Percentiles rank a stretch among this genome's conserved stretches.
Evolutionary conservation across 2,888 invertebrate genomes (phyloP).

Genomic region (Amiota communis): DNA sequence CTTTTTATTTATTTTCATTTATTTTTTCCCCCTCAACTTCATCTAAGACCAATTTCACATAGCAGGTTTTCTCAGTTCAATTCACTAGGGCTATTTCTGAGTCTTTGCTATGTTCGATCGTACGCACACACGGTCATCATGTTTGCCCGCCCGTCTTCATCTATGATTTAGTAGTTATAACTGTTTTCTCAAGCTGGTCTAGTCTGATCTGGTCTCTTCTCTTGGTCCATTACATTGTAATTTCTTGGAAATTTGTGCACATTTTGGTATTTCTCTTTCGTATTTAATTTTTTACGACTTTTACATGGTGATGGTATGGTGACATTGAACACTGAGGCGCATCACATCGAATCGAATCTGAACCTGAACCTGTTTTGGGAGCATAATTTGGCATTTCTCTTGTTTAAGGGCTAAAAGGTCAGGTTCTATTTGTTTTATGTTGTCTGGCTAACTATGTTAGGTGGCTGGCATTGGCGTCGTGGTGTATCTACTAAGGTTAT

Average conservation of each 20-base stretch:
- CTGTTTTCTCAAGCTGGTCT: constrained; percentile 57
- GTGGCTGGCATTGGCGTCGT: constrained; percentile 52
- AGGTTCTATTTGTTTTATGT: constrained; percentile 21
- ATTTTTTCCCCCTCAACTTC: not conserved
- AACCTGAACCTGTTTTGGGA: constrained; percentile 64
- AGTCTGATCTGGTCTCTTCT: constrained; percentile 35
- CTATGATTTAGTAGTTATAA: constrained; percentile 72
- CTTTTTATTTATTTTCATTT: constrained; percentile 35
- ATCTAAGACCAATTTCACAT: not conserved
- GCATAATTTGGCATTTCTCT: constrained; percentile 59
- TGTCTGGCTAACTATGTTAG: constrained; percentile 61
- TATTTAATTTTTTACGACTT: constrained; percentile 37
- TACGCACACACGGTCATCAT: constrained; percentile 36
- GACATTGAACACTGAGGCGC: constrained; percentile 32
- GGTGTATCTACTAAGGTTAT: constrained; percentile 54
- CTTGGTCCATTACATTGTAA: constrained; percentile 57
- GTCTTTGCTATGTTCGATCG: constrained; percentile 49
- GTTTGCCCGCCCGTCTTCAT: constrained; percentile 37
- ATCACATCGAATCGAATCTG: constrained; percentile 41
- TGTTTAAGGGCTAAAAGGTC: constrained; percentile 10
- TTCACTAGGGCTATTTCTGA: constrained; percentile 7
- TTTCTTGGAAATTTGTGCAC: constrained; percentile 71
- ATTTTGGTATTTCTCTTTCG: constrained; percentile 63
- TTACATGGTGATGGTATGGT: constrained; percentile 43
- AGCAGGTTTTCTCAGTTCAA: constrained; percentile 42